These are phyloP conservation scores for Lacanobia wlatinum DNA, from an alignment of 2,888 invertebrate genomes.

Conservation along the genomic window DNA sequence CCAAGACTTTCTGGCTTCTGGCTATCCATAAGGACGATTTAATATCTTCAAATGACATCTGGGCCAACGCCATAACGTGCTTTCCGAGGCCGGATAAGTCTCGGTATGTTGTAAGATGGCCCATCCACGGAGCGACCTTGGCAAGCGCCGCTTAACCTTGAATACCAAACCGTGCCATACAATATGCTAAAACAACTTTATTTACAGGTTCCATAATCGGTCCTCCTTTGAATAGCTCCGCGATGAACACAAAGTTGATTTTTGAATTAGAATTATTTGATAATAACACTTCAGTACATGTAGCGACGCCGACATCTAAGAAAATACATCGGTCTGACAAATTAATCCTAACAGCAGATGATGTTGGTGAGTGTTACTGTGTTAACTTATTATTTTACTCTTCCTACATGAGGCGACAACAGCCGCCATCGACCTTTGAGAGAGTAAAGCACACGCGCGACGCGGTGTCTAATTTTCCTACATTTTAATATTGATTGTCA, in stretches of 20 bases:
- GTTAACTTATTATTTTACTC: not conserved
- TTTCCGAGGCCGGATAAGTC: not conserved
- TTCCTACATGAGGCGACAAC: not conserved
- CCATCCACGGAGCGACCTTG: not conserved
- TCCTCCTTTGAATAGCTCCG: accelerated
- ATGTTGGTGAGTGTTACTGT: constrained; percentile 10
- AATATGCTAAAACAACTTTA: not conserved
- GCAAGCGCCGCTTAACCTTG: too few species aligned
- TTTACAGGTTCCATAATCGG: not conserved
- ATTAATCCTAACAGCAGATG: not conserved
- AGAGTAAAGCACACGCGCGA: too few species aligned
- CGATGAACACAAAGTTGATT: accelerated
- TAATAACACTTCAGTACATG: constrained; percentile 11
- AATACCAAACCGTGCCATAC: too few species aligned
- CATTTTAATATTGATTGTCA: too few species aligned
- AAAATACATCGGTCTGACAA: not conserved
- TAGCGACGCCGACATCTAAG: accelerated
- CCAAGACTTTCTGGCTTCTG: too few species aligned
- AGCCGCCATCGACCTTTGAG: too few species aligned
- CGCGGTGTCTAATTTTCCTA: too few species aligned
- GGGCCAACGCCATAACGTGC: not conserved
- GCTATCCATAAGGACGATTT: too few species aligned
- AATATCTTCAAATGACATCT: too few species aligned
- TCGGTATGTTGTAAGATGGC: not conserved
- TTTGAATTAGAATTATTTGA: constrained; percentile 18